Evolutionary conservation across 2,797 vertebrate genomes (phyloP), one percentile per base, ranked within the genome.

Genomic region (Spinus olivaceus): DNA sequence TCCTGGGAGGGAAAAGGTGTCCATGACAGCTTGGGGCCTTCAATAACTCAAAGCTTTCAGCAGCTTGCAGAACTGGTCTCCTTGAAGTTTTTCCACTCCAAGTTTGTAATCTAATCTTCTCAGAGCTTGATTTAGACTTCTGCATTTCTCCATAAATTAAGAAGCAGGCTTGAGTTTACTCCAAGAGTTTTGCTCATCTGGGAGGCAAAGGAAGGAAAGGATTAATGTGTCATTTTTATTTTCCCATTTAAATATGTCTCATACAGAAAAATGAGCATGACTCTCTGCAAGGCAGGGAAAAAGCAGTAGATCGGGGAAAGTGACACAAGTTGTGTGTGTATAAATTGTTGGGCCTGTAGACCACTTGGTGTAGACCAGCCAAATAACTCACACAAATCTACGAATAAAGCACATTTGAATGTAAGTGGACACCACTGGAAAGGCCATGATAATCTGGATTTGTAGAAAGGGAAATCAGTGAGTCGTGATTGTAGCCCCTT

Each of bases 141-240:
- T 78, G 59, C 61, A 46, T 90, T 86, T 92, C 80, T 79, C 82
- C 59, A 84, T 95, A 95, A 95, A 95, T 94, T 91, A 88, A 64
- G 77, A 82, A 90, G 77, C 4, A 14, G 33, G 47, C 85, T 63
- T 79, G 86, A 84, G 54, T 81, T 90, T 83, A 66, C 71, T 92
- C 92, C 82, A 92, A 86, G n/a, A 46, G 42, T 51, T 88, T 76
- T 72, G 51, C 63, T 95, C 63, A 78, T 95, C 86, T 46, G 61
- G 85, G 86, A 96, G 59, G 73, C 85, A 96, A 88, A 86, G 90
- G 82, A 95, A 95, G 85, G 82, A 90, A 95, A 92, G 91, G 82
- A 96, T 92, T 92, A 91, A 94, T 81, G 88, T 86, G 69, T 76
- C 92, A 69, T 90, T 95, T 95, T 94, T 95, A 84, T 92, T 94